Conservation (phyloP, 2,113 vertebrate species). For the Sinocyclocheilus anshuiensis region DNA sequence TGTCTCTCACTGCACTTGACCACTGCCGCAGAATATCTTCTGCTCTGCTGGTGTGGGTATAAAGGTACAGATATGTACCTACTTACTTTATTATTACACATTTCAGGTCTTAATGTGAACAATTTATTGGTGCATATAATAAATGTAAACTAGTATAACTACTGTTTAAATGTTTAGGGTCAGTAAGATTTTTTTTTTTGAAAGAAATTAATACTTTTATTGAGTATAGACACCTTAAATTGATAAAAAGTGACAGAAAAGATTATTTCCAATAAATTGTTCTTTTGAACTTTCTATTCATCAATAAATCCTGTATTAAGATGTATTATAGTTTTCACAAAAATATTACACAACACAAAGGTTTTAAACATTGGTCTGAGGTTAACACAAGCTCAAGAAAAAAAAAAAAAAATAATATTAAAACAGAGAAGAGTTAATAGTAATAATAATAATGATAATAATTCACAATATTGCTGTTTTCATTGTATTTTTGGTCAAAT, state of each 20-base stretch:
- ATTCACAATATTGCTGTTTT: background rate
- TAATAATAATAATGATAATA: background rate
- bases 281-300: no score
- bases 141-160: background rate
- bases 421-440: background rate
- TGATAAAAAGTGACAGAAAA: no score
- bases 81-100: background rate
- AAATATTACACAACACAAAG: no score
- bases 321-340: no score
- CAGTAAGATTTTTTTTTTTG: background rate
- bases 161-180: background rate
- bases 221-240: no score
- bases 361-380: no score
- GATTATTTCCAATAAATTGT: no score
- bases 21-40: background rate
- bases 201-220: no score
- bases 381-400: no score
- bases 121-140: background rate
- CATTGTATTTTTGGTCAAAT: background rate
- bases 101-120: background rate
- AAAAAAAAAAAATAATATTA: background rate
- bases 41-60: background rate
- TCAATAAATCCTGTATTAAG: no score
- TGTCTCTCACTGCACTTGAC: background rate
- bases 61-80: background rate